phyloP scores from a whole-genome alignment of 2,113 vertebrate genomes.

The Dipodomys spectabilis region DNA sequence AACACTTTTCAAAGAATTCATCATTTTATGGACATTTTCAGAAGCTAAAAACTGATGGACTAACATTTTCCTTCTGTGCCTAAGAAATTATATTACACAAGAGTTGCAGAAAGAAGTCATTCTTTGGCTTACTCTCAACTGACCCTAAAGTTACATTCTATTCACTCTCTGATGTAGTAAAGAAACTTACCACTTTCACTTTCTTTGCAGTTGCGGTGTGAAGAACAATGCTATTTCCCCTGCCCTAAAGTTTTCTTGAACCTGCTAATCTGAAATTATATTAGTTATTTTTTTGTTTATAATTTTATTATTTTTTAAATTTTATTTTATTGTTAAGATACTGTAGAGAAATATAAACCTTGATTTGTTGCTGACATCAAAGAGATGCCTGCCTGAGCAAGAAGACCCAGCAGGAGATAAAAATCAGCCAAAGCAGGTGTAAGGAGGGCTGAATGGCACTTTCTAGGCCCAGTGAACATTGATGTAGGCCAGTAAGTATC shows the following conservation, averaged over 20 bases:
- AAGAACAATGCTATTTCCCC: not conserved
- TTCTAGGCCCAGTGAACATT: not conserved
- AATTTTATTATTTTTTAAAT: too few species aligned
- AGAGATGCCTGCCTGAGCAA: not conserved
- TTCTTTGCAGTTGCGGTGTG: not conserved
- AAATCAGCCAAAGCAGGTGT: not conserved
- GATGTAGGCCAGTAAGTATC: not conserved
- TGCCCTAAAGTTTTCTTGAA: not conserved
- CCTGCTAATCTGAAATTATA: not conserved
- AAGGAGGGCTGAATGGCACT: not conserved
- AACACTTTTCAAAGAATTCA: slow-evolving; percentile 44
- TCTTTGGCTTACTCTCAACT: not conserved
- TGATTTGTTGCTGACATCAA: not conserved
- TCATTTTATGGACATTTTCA: slow-evolving; percentile 48
- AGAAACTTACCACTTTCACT: not conserved
- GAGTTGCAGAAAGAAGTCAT: not conserved
- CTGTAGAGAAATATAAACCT: not conserved
- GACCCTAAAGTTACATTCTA: not conserved
- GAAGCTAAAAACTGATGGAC: not conserved
- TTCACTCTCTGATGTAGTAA: not conserved
- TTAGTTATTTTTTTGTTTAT: not conserved
- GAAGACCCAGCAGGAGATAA: not conserved
- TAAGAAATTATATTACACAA: not conserved
- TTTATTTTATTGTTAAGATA: too few species aligned
- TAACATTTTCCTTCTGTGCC: slow-evolving; percentile 12